phyloP scores from a whole-genome alignment of 2,113 vertebrate genomes.

The Macroglossus sobrinus region DNA sequence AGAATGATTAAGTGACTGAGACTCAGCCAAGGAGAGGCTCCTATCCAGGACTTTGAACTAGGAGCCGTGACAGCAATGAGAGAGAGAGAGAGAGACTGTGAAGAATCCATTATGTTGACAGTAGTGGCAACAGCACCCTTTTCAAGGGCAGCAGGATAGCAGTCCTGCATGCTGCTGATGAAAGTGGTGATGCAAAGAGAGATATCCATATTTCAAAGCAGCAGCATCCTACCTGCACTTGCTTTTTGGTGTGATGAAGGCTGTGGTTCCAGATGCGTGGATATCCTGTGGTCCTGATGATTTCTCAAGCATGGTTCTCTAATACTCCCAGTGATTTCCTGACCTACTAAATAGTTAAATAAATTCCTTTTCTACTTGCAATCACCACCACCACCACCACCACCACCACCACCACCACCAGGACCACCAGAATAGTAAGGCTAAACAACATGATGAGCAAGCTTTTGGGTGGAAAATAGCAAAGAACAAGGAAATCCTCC shows the following conservation, averaged over 20 bases:
- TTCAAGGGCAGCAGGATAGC: background rate
- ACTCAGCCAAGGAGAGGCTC: background rate
- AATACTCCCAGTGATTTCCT: background rate
- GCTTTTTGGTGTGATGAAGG: no score
- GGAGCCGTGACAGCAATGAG: background rate
- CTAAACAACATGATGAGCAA: background rate
- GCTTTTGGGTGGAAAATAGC: background rate
- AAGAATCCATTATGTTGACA: no score
- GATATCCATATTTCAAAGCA: background rate
- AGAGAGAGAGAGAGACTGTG: no score
- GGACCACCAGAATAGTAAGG: background rate
- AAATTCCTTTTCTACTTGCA: background rate
- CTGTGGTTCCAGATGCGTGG: no score
- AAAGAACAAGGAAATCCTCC: background rate
- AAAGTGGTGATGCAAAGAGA: fast-evolving
- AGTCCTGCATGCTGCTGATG: background rate
- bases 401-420: background rate
- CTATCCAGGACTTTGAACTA: background rate
- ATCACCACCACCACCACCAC: background rate
- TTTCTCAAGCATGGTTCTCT: background rate
- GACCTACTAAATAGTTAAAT: background rate
- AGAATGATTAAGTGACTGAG: background rate
- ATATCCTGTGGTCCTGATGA: background rate
- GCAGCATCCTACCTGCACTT: fast-evolving
- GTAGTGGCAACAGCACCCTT: background rate